Percentiles rank a stretch among this genome's conserved stretches.
Evolutionary conservation across 1,140 invertebrate species (phyloP).

Genomic region (Drosophila athabasca): DNA sequence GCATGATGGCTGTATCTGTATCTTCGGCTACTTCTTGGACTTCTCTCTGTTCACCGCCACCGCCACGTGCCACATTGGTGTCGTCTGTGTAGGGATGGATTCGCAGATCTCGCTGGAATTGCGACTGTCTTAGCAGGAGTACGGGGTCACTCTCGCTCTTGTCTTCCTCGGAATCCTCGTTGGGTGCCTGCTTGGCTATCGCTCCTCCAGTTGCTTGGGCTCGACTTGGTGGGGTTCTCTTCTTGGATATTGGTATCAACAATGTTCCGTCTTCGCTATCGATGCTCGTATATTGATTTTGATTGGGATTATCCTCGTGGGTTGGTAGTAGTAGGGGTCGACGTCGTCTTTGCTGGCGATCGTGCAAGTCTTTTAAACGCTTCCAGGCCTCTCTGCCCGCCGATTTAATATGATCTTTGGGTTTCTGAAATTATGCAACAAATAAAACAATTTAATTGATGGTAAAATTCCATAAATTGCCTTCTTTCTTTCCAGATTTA

Average conservation of each 20-base stretch:
- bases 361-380: conserved; percentile 52
- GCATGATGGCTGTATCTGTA: conserved; percentile 45
- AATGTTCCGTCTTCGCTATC: conserved; percentile 47
- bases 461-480: too few species aligned
- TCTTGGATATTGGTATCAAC: conserved; percentile 19
- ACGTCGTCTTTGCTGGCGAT: conserved; percentile 29
- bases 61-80: conserved; percentile 54
- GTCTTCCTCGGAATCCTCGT: not conserved
- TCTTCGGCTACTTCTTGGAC: conserved; percentile 36
- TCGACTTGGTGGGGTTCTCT: not conserved
- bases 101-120: conserved; percentile 52
- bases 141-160: conserved; percentile 1
- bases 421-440: conserved; percentile 32
- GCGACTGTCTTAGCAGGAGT: conserved; percentile 11
- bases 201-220: conserved; percentile 19
- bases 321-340: not conserved
- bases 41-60: conserved; percentile 6
- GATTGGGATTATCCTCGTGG: conserved; percentile 8
- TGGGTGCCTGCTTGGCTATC: conserved; percentile 16
- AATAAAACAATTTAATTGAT: too few species aligned
- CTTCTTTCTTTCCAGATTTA: too few species aligned
- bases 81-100: conserved; percentile 62
- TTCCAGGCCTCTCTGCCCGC: conserved; percentile 48
- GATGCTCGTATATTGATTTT: not conserved
- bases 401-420: conserved; percentile 40